Conservation (phyloP, 2,113 vertebrate species). For the Pollachius pollachius region DNA sequence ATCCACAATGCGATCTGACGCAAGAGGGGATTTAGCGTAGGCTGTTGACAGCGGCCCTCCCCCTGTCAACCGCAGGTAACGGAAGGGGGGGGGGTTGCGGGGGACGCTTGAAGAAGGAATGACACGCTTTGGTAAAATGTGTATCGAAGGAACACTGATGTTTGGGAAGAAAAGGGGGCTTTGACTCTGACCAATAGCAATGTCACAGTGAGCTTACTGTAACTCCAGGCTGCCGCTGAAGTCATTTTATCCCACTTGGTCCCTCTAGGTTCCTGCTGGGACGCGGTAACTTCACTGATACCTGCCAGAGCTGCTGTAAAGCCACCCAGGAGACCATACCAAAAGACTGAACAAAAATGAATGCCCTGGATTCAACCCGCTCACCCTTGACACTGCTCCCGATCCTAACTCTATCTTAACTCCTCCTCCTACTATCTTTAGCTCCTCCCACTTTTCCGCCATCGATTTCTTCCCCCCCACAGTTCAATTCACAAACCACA, state of each 20-base stretch:
- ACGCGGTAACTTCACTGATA: too few species aligned
- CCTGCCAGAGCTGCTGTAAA: too few species aligned
- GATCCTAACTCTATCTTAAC: too few species aligned
- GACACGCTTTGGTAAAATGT: not conserved
- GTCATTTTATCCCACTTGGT: not conserved
- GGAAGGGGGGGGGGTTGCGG: not conserved
- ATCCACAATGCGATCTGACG: constrained; percentile 28
- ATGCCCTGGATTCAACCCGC: too few species aligned
- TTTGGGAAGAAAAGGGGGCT: not conserved
- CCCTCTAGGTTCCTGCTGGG: not conserved
- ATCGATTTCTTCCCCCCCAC: too few species aligned
- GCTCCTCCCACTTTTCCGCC: too few species aligned
- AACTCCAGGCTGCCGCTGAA: not conserved
- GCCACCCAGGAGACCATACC: too few species aligned
- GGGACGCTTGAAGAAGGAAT: not conserved
- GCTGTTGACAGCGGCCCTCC: not conserved
- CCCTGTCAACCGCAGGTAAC: too few species aligned
- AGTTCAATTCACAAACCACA: too few species aligned
- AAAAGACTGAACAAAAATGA: too few species aligned
- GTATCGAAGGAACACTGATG: not conserved
- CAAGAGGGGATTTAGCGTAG: constrained; percentile 35
- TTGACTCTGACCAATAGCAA: not conserved
- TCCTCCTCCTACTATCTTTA: too few species aligned
- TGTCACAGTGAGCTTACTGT: constrained; percentile 1
- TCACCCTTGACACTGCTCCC: too few species aligned